These are phyloP conservation scores for Callospermophilus lateralis DNA, from an alignment of 2,113 vertebrate species.

Conservation along the genomic window DNA sequence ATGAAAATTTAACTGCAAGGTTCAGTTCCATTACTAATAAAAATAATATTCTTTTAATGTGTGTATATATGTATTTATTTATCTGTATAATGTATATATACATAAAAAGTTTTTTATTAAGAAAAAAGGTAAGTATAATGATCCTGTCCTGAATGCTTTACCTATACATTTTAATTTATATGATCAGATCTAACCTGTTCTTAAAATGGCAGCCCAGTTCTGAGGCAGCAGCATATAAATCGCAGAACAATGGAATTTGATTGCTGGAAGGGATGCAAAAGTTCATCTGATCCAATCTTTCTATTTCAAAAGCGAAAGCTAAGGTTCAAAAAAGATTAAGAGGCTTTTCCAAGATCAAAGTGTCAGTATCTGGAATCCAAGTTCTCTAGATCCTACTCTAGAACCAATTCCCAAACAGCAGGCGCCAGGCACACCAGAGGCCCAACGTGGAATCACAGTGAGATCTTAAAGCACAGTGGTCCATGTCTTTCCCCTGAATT, in stretches of 20 bases:
- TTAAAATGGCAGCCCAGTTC: not conserved
- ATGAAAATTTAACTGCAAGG: slow-evolving; percentile 31
- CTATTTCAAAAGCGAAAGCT: not conserved
- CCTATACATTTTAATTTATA: slow-evolving; percentile 6
- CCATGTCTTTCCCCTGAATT: not conserved
- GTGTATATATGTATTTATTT: not conserved
- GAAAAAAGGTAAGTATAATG: not conserved
- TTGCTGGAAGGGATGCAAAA: not conserved
- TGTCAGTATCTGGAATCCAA: not conserved
- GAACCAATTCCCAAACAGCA: not conserved
- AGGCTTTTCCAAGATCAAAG: not conserved
- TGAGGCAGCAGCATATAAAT: not conserved
- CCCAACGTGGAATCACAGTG: not conserved
- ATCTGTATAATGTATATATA: not conserved
- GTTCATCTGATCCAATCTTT: not conserved
- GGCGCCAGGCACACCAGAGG: not conserved
- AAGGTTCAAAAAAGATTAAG: not conserved
- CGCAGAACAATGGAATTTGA: not conserved
- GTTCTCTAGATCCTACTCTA: not conserved
- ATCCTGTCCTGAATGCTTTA: not conserved
- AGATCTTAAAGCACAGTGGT: not conserved
- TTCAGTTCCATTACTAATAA: not conserved
- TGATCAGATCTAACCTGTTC: not conserved
- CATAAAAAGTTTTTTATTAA: not conserved
- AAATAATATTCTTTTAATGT: not conserved